Evolutionary conservation across 2,888 invertebrate species (phyloP), one percentile per base, ranked within the genome.

Genomic region (Pharmacophagus antenor): DNA sequence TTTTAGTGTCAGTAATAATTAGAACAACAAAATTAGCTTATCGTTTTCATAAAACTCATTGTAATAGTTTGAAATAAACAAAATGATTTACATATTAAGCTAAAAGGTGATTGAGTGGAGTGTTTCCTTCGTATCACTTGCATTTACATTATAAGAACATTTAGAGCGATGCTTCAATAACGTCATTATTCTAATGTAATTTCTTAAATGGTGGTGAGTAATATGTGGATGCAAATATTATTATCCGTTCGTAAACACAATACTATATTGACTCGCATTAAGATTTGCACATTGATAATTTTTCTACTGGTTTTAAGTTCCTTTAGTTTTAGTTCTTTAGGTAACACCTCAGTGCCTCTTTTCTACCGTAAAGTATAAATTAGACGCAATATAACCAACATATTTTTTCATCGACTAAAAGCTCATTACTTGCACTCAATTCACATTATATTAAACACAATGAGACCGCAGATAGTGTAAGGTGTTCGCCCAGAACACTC

Each of bases 161-260:
- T 37, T 31, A 27, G 10, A 18, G 10, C 20, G 27, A 23, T 10
- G 20, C 49, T 46, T 46, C 48, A 57, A 57, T 57, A 57, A 57
- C 44, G 44, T 51, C 44, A 57, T 62, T 62, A 62, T 62, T 62
- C 46, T 57, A 63, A 63, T 63, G 61, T 61, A 62, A 63, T 63
- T 48, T 56, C 56, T 59, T 49, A 56, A 63, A 63, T 63, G 55
- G 59, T 27, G 47, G 10, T 49, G 56, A 53, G 12, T 31, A 58
- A 37, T 31, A 37, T 12, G 42, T n/a, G 25, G 23, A 18, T 56
- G 31, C 21, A 21, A 49, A 47, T 20, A 22, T 15, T 23, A 56
- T 42, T 56, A 56, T 41, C 41, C 12, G 23, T 53, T 42, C 15
- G 17, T 42, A 6, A 42, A 42, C 42, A 42, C 17, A 42, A 42